Evolutionary conservation across 2,888 invertebrate genomes (phyloP).

Genomic region (Ecliptopera silaceata): DNA sequence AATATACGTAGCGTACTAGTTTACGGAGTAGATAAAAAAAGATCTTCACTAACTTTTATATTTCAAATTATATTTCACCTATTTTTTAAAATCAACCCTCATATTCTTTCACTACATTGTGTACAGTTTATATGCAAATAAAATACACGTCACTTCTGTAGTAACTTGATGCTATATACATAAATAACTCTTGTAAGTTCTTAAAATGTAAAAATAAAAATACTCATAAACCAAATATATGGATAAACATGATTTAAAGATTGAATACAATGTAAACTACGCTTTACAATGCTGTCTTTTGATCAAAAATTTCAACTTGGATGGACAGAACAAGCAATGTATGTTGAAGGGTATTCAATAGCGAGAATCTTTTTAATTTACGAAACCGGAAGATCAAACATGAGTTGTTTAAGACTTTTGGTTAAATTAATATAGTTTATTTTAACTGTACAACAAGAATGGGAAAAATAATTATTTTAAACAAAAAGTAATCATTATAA

Average conservation of each 20-base stretch:
- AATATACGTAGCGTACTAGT: no score
- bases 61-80: no score
- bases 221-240: constrained; percentile 12
- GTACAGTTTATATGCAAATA: neutral
- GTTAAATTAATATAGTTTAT: neutral
- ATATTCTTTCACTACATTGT: neutral
- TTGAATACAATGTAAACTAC: constrained; percentile 16
- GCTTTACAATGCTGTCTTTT: constrained; percentile 8
- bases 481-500: neutral
- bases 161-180: neutral
- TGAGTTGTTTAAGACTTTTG: neutral
- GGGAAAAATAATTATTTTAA: neutral
- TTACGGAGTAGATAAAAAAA: no score
- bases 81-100: neutral
- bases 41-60: no score
- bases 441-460: neutral
- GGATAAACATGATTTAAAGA: constrained; percentile 15
- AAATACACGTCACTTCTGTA: neutral
- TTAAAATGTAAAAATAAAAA: constrained; percentile 7
- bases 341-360: constrained; percentile 8
- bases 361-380: neutral
- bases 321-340: constrained; percentile 12
- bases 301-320: neutral
- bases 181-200: constrained; percentile 6
- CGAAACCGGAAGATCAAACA: constrained; percentile 4